Percentiles rank a stretch among this genome's conserved stretches.
Evolutionary conservation across 2,113 vertebrate species (phyloP).

Genomic region (Corythoichthys intestinalis): DNA sequence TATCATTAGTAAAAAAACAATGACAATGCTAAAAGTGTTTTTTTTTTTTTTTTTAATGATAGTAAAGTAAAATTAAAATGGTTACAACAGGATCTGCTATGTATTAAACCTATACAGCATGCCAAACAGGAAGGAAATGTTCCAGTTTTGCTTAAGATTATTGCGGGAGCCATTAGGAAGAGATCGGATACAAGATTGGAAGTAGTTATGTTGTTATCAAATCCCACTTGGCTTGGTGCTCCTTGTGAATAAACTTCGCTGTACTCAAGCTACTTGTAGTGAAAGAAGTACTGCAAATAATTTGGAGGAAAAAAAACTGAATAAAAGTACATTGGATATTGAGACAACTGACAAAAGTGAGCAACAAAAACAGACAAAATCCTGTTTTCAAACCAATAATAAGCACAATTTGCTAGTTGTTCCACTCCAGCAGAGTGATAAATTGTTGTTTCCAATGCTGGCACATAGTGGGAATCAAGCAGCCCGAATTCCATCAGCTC

Average conservation of each 20-base stretch:
- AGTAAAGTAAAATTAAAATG: not conserved
- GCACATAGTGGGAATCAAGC: conserved; percentile 5
- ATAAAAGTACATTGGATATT: too few relatives aligned
- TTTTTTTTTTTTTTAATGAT: too few relatives aligned
- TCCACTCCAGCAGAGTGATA: not conserved
- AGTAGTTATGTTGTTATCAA: conserved; percentile 47
- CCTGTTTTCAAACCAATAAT: not conserved
- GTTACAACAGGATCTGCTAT: not conserved
- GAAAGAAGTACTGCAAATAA: not conserved
- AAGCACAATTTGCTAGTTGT: conserved; percentile 4
- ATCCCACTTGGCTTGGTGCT: conserved; percentile 28
- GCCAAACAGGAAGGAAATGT: conserved; percentile 56
- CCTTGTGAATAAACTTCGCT: conserved; percentile 25
- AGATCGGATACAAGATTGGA: conserved; percentile 54
- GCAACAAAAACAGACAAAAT: not conserved
- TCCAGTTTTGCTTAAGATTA: conserved; percentile 29
- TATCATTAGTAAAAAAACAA: not conserved
- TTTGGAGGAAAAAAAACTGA: too few relatives aligned
- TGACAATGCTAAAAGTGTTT: not conserved
- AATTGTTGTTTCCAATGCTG: conserved; percentile 1
- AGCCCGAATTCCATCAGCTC: conserved; percentile 7
- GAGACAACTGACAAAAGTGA: not conserved
- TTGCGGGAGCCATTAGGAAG: conserved; percentile 17
- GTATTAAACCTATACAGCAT: not conserved
- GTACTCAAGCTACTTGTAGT: not conserved